These are phyloP conservation scores for Neodiprion virginianus DNA, from an alignment of 1,140 invertebrate species.

Conservation along the genomic window DNA sequence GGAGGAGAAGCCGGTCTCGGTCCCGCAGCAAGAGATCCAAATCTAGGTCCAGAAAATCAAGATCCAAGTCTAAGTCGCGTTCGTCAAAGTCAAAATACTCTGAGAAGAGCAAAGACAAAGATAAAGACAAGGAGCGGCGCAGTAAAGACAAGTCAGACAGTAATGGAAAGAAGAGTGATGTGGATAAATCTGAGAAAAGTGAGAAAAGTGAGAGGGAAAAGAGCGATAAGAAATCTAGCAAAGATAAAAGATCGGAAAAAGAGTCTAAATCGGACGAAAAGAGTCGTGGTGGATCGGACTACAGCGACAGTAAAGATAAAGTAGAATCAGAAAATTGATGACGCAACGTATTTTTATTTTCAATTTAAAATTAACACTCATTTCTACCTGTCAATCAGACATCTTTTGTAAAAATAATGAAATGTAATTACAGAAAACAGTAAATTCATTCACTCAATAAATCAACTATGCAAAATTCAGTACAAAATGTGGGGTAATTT, in stretches of 20 bases:
- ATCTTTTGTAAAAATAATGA: not conserved
- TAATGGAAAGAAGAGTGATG: slow-evolving; percentile 54
- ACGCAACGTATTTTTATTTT: not conserved
- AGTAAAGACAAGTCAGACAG: slow-evolving; percentile 60
- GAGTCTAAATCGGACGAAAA: slow-evolving; percentile 48
- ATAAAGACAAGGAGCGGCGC: slow-evolving; percentile 52
- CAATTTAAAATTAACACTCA: not conserved
- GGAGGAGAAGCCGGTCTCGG: slow-evolving; percentile 55
- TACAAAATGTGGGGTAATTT: too few species aligned
- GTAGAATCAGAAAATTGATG: slow-evolving; percentile 46
- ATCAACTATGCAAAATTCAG: too few species aligned
- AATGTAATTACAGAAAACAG: not conserved
- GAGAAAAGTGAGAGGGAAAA: slow-evolving; percentile 31
- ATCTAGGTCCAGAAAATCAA: slow-evolving; percentile 47
- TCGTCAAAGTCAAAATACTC: slow-evolving; percentile 41
- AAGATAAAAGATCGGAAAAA: slow-evolving; percentile 19
- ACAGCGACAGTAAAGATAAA: slow-evolving; percentile 55
- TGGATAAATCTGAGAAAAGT: slow-evolving; percentile 44
- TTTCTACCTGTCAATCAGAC: not conserved
- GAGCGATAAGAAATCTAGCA: slow-evolving; percentile 15
- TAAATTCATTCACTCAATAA: too few species aligned
- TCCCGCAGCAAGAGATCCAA: slow-evolving; percentile 64
- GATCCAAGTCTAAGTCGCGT: slow-evolving; percentile 47
- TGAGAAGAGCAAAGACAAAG: slow-evolving; percentile 58
- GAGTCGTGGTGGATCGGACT: slow-evolving; percentile 46